Evolutionary conservation across 2,797 vertebrate genomes (phyloP).

Genomic region (Phoeniculus purpureus): DNA sequence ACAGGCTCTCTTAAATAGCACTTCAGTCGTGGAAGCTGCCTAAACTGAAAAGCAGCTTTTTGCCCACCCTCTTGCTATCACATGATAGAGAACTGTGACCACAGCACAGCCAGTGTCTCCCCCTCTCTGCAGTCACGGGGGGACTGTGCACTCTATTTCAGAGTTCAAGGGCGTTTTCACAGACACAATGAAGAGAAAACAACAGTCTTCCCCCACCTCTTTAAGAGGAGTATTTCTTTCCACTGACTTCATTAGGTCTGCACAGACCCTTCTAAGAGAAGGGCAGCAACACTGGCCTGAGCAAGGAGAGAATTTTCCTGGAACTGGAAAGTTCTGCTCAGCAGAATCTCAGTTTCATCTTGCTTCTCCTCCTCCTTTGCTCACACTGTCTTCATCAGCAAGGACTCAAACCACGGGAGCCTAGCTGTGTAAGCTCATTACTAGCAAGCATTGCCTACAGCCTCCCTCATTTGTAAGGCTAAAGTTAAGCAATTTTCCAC

Average conservation of each 20-base stretch:
- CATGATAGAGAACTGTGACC: neutral
- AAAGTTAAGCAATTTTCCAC: slow-evolving; percentile 11
- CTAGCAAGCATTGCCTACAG: neutral
- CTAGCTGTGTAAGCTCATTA: neutral
- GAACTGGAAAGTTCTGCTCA: neutral
- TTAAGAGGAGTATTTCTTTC: neutral
- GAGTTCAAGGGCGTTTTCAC: neutral
- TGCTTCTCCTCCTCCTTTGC: neutral
- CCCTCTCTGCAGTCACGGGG: neutral
- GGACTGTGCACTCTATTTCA: neutral
- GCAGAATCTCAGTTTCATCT: neutral
- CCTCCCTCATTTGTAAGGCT: neutral
- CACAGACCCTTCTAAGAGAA: neutral
- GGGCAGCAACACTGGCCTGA: neutral
- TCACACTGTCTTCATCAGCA: neutral
- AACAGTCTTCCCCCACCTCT: no score
- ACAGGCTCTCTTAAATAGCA: neutral
- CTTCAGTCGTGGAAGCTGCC: rapidly evolving
- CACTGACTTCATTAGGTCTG: neutral
- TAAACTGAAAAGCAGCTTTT: neutral
- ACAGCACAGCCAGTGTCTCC: neutral
- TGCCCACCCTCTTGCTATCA: rapidly evolving
- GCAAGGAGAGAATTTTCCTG: neutral
- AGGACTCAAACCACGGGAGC: neutral
- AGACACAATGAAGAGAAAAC: neutral